Conservation (phyloP, 2,113 vertebrate genomes). For the Plectropomus leopardus region DNA sequence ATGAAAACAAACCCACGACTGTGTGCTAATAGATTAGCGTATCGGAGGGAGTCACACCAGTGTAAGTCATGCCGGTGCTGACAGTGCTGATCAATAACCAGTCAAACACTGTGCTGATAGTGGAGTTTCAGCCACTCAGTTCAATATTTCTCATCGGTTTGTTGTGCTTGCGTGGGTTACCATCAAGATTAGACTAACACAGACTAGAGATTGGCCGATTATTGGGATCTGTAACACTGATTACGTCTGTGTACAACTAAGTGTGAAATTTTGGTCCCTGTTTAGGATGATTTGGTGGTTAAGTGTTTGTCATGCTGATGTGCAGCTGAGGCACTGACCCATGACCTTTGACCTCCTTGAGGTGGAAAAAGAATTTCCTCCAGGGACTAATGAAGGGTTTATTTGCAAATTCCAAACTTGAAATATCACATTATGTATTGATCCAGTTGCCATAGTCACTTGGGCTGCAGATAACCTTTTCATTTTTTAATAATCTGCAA, state of each 20-base stretch:
- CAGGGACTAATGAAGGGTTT: not conserved
- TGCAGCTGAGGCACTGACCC: not conserved
- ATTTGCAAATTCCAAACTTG: not conserved
- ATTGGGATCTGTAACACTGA: not conserved
- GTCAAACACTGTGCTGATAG: slow-evolving; percentile 44
- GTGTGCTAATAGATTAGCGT: slow-evolving; percentile 1
- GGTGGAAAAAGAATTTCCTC: too few species aligned
- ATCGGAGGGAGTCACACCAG: slow-evolving; percentile 2
- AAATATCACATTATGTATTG: too few species aligned
- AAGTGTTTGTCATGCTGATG: not conserved
- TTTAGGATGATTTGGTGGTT: not conserved
- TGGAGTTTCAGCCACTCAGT: slow-evolving; percentile 1
- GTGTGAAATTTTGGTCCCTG: not conserved
- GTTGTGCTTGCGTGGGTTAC: slow-evolving; percentile 22
- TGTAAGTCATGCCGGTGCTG: slow-evolving; percentile 8
- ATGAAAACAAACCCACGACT: slow-evolving; percentile 30
- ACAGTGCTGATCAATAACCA: slow-evolving; percentile 52
- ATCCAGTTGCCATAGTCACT: too few species aligned
- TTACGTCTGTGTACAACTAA: not conserved
- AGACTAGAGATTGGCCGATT: not conserved
- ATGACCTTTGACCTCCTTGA: slow-evolving; percentile 23
- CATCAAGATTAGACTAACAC: not conserved
- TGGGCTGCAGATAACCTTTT: not conserved
- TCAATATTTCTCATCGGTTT: slow-evolving; percentile 17
- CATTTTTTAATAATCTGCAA: not conserved